Evolutionary conservation across 2,888 invertebrate genomes (phyloP).

Genomic region (Keiferia lycopersicella): DNA sequence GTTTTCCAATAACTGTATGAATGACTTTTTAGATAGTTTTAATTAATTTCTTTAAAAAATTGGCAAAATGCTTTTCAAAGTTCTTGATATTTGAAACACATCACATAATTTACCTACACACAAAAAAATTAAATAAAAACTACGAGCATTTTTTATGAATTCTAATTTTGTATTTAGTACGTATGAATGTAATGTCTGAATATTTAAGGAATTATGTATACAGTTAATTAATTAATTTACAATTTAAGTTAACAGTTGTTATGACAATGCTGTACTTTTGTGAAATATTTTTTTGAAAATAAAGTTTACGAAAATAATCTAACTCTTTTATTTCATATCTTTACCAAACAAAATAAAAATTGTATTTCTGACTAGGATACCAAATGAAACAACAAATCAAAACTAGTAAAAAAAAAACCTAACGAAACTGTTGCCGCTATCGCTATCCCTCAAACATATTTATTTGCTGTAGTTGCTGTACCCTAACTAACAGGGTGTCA

Average conservation of each 20-base stretch:
- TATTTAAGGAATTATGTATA: conserved; percentile 36
- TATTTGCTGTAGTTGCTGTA: too few species aligned
- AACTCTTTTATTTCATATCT: conserved; percentile 27
- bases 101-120: background rate
- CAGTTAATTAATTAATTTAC: conserved; percentile 31
- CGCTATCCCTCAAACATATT: too few species aligned
- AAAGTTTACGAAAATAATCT: conserved; percentile 60
- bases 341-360: background rate
- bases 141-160: background rate
- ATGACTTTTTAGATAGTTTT: background rate
- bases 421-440: too few species aligned
- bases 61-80: too few species aligned
- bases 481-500: too few species aligned
- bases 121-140: background rate
- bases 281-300: conserved; percentile 65
- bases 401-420: too few species aligned
- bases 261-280: conserved; percentile 60
- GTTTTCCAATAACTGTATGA: background rate
- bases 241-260: conserved; percentile 40
- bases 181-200: conserved; percentile 19
- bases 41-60: background rate
- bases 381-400: too few species aligned
- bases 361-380: too few species aligned
- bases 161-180: conserved; percentile 28
- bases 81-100: background rate